Conservation (phyloP, 2,888 invertebrate species). For the Drosophila demipolita region DNA sequence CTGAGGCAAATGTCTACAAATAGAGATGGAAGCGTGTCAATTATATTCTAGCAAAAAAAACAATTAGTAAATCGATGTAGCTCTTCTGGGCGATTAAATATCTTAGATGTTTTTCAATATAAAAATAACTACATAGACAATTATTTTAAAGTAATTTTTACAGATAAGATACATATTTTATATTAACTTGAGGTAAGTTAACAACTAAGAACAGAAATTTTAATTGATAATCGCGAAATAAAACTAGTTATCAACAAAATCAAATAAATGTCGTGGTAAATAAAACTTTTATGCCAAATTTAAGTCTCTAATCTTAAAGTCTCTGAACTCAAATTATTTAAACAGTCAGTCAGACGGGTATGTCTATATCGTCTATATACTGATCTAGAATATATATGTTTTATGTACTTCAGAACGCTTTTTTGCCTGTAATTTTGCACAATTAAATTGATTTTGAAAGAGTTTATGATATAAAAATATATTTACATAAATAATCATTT, state of each 20-base stretch:
- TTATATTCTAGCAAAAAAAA: background rate
- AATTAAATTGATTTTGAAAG: background rate
- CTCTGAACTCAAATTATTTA: background rate
- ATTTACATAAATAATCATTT: background rate
- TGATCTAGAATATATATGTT: background rate
- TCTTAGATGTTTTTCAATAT: background rate
- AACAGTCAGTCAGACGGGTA: background rate
- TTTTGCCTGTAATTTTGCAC: background rate
- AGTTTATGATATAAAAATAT: background rate
- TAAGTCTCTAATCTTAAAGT: background rate
- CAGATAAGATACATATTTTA: background rate
- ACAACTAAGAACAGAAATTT: background rate
- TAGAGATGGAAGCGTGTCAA: constrained; percentile 4
- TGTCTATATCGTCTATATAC: accelerated
- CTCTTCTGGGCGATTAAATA: background rate
- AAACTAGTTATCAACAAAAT: background rate
- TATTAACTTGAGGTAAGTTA: background rate
- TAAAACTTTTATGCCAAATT: background rate
- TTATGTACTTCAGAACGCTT: background rate
- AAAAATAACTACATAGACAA: too few relatives aligned
- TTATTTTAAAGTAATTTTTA: too few relatives aligned
- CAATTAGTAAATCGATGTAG: background rate
- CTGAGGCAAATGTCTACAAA: constrained; percentile 11
- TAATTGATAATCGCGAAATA: background rate
- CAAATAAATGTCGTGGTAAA: background rate